phyloP scores from a whole-genome alignment of 1,140 invertebrate species.

The Bombyx mori region DNA sequence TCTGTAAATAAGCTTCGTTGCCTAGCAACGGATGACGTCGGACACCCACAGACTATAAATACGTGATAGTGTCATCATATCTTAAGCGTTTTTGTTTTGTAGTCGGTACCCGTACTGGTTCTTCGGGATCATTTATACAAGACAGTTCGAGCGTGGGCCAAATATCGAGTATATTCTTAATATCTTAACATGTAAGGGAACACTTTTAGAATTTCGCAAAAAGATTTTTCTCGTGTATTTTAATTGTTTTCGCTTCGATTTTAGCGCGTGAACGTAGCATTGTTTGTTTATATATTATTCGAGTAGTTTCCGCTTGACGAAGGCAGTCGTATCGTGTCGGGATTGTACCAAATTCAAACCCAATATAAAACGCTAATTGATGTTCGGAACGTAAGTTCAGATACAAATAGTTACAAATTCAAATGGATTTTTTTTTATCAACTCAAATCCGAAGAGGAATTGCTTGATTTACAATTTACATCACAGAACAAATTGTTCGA shows the following conservation, averaged over 20 bases:
- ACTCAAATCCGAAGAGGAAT: too few relatives aligned
- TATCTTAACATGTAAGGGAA: constrained; percentile 53
- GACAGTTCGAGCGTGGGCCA: constrained; percentile 33
- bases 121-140: neutral
- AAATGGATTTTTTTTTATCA: too few relatives aligned
- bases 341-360: too few relatives aligned
- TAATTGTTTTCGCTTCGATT: neutral
- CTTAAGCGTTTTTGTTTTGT: constrained; percentile 52
- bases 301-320: too few relatives aligned
- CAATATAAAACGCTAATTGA: too few relatives aligned
- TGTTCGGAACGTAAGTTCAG: too few relatives aligned
- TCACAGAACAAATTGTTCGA: too few relatives aligned
- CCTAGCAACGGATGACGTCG: constrained; percentile 29
- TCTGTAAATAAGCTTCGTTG: constrained; percentile 36
- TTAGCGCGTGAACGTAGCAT: neutral
- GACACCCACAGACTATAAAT: constrained; percentile 15
- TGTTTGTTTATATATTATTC: neutral
- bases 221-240: constrained; percentile 22
- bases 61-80: constrained; percentile 58
- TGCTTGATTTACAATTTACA: too few relatives aligned
- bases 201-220: constrained; percentile 41
- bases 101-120: constrained; percentile 17
- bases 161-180: constrained; percentile 43
- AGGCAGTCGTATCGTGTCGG: too few relatives aligned
- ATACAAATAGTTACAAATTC: too few relatives aligned